Conservation (phyloP, 2,113 vertebrate genomes). For the Nothocercus julius region DNA sequence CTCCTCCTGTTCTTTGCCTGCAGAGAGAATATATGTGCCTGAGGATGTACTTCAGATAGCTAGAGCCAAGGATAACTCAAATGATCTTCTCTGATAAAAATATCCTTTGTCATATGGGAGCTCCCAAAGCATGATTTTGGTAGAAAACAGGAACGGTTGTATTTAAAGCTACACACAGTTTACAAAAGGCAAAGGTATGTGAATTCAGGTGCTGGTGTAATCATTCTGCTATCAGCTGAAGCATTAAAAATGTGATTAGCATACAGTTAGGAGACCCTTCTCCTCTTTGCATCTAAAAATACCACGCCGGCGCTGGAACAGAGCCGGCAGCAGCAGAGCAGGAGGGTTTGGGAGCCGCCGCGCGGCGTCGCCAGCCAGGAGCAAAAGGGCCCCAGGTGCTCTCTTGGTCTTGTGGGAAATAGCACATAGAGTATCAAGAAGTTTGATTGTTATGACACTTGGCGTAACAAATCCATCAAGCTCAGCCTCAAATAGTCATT, state of each 20-base stretch:
- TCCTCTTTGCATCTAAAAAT: slow-evolving; percentile 48
- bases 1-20: slow-evolving; percentile 15
- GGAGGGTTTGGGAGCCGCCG: neutral
- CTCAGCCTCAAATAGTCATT: neutral
- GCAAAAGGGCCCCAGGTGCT: neutral
- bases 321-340: slow-evolving; percentile 20
- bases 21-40: slow-evolving; percentile 32
- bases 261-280: slow-evolving; percentile 29
- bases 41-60: neutral
- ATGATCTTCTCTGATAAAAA: slow-evolving; percentile 52
- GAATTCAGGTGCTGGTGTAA: slow-evolving; percentile 25
- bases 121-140: slow-evolving; percentile 14
- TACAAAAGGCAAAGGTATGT: slow-evolving; percentile 13
- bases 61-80: neutral
- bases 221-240: slow-evolving; percentile 39
- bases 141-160: neutral
- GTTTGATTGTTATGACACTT: slow-evolving; percentile 21
- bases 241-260: slow-evolving; percentile 45
- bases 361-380: neutral
- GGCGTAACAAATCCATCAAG: slow-evolving; percentile 19
- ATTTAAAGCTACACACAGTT: slow-evolving; percentile 11
- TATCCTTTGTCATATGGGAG: neutral
- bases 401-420: neutral
- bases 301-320: neutral
- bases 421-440: neutral